phyloP scores from a whole-genome alignment of 2,888 invertebrate genomes.

The Cosmia trapezina region DNA sequence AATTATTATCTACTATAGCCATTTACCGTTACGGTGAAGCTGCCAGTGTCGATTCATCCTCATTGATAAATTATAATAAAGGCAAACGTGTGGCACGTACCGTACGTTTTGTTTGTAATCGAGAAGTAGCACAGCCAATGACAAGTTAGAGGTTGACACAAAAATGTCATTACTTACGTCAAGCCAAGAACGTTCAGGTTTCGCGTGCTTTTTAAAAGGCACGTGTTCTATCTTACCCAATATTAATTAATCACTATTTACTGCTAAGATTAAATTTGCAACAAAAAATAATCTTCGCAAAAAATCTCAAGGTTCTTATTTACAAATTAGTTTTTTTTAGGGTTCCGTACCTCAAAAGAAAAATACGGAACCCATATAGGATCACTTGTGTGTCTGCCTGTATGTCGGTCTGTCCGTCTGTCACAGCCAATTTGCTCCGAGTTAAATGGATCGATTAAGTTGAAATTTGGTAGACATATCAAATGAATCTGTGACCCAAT shows the following conservation, averaged over 20 bases:
- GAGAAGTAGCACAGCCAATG: conserved; percentile 9
- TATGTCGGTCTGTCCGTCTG: too few relatives aligned
- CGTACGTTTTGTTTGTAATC: conserved; percentile 43
- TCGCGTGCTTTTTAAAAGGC: neutral
- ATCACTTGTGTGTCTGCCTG: too few relatives aligned
- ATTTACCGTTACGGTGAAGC: conserved; percentile 48
- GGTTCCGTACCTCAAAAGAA: too few relatives aligned
- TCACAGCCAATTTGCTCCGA: too few relatives aligned
- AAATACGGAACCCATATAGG: too few relatives aligned
- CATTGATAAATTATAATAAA: conserved; percentile 52
- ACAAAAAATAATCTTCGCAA: conserved; percentile 14
- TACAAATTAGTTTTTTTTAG: conserved; percentile 4
- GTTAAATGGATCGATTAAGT: too few relatives aligned
- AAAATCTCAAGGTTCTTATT: conserved; percentile 15
- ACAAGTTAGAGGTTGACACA: conserved; percentile 28
- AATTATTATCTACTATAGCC: conserved; percentile 16
- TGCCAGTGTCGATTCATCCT: conserved; percentile 38
- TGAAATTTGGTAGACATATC: too few relatives aligned
- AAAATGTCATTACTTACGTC: conserved; percentile 6
- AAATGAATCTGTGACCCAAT: too few relatives aligned
- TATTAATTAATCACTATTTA: neutral
- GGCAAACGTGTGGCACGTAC: conserved; percentile 35
- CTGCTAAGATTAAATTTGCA: conserved; percentile 7
- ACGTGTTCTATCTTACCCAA: neutral
- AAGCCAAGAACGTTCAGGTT: neutral